Evolutionary conservation across 2,888 invertebrate genomes (phyloP), one percentile per base, ranked within the genome.

Genomic region (Keiferia lycopersicella): DNA sequence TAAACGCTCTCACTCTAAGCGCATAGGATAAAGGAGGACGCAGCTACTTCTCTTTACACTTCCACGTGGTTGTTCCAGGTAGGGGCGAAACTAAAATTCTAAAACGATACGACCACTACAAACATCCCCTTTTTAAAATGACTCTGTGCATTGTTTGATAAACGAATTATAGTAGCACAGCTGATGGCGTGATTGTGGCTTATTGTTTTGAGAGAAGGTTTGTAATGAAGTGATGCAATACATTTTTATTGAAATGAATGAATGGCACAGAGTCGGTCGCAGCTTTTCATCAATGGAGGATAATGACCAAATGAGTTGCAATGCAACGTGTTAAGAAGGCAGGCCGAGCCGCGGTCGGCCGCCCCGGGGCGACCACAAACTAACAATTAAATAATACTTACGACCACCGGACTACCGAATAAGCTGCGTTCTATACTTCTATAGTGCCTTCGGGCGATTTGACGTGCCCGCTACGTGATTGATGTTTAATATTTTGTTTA

Each of bases 371-470:
- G 73, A 69, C 78, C 78, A 79, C 84, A 81, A 78, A 82, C 86
- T 81, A 84, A 87, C 86, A 89, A 91, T 91, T 90, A 91, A 89
- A 90, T 89, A 86, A 87, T 84, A 83, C 87, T 91, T 88, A 88
- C 78, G 71, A 72, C 90, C 88, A 88, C 79, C 71, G 72, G 81
- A 86, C 91, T 91, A 90, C 91, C 82, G 91, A 82, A 88, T 86
- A 87, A 86, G 78, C 83, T 82, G 76, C 82, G 79, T 86, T 83
- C 87, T 34, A 34, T 10, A 34, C 34, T 34, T 34, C 34, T 86
- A 86, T 83, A 80, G 84, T 85, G 81, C 82, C 90, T 84, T 76
- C 81, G 73, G 90, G 91, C 88, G 80, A 79, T 88, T 87, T 86
- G 80, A 86, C 86, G 84, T 88, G 81, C 78, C 79, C 78, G 74